These are phyloP conservation scores for Prunella fulvescens DNA, from an alignment of 2,113 vertebrate genomes.

Conservation along the genomic window DNA sequence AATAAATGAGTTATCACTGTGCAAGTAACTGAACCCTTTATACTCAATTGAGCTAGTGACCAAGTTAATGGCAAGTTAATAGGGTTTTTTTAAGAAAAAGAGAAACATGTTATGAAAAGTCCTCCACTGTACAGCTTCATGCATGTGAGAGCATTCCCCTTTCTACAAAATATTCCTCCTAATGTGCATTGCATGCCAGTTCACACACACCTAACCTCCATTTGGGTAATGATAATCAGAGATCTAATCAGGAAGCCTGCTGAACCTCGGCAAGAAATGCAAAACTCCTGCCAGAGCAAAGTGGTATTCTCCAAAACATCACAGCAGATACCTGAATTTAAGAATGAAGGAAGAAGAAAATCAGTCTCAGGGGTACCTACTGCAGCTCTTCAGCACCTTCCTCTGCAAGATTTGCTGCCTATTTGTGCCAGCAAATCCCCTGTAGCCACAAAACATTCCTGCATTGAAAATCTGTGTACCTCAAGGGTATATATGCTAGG, in stretches of 20 bases:
- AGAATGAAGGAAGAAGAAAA: background rate
- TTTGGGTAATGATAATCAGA: background rate
- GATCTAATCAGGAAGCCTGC: background rate
- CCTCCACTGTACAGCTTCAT: background rate
- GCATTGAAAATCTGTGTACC: fast-evolving
- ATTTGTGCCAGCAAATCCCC: background rate
- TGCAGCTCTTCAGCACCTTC: background rate
- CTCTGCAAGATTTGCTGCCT: background rate
- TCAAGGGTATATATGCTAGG: background rate
- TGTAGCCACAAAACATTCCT: background rate
- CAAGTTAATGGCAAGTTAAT: background rate
- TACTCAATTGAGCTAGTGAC: background rate
- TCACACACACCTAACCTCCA: background rate
- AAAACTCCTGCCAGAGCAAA: background rate
- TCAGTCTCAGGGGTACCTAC: background rate
- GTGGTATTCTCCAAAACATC: background rate
- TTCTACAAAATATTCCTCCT: background rate
- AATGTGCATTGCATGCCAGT: background rate
- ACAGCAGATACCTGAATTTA: background rate
- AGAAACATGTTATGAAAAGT: background rate
- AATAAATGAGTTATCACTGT: background rate
- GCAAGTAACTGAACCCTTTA: background rate
- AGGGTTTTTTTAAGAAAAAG: background rate
- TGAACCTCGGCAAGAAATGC: background rate
- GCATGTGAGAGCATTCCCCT: background rate